Conservation (phyloP, 2,113 vertebrate species). For the Corythornis cristatus region DNA sequence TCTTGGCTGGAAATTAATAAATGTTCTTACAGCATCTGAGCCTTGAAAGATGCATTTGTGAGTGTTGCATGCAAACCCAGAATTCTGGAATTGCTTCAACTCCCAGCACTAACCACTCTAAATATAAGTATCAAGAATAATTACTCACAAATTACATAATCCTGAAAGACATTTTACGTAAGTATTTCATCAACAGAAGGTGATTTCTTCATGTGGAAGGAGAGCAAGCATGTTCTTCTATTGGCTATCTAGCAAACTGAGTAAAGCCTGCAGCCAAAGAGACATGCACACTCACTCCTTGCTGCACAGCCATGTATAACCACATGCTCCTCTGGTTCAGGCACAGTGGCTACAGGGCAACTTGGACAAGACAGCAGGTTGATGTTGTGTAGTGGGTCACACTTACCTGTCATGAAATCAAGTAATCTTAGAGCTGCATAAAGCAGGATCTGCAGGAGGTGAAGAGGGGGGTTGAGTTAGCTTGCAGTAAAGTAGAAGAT, state of each 20-base stretch:
- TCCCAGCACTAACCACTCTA: not conserved
- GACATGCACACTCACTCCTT: not conserved
- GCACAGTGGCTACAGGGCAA: not conserved
- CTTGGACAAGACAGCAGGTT: not conserved
- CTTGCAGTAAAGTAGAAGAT: not conserved
- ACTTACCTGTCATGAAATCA: not conserved
- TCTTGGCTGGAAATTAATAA: not conserved
- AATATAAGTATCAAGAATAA: not conserved
- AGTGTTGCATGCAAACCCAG: not conserved
- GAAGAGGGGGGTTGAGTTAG: not conserved
- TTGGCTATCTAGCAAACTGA: not conserved
- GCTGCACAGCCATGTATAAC: not conserved
- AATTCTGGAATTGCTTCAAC: not conserved
- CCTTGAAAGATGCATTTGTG: not conserved
- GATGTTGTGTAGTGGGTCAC: not conserved
- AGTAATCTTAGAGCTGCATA: not conserved
- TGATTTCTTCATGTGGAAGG: not conserved
- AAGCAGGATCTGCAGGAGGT: accelerated
- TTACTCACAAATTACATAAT: not conserved
- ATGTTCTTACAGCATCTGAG: not conserved
- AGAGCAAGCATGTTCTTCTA: not conserved
- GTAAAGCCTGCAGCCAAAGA: not conserved
- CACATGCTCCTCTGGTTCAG: not conserved
- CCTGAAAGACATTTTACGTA: not conserved
- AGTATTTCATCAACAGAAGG: not conserved